Evolutionary conservation across 2,797 vertebrate genomes (phyloP).

Genomic region (Crax fasciolata): DNA sequence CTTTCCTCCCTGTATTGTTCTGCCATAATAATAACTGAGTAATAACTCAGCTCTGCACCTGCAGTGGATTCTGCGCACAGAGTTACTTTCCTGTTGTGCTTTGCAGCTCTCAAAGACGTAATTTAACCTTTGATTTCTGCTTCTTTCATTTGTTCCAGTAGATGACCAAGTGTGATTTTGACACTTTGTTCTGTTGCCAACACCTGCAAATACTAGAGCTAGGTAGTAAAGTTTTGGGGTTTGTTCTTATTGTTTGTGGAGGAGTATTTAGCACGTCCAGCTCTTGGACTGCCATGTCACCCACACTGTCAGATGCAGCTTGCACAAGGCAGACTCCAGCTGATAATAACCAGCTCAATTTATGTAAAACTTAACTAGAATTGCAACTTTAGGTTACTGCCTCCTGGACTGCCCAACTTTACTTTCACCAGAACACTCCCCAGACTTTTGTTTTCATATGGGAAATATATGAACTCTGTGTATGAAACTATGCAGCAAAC

Average conservation of each 20-base stretch:
- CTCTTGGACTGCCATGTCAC: neutral
- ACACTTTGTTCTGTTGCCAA: neutral
- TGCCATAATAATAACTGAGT: neutral
- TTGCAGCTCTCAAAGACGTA: neutral
- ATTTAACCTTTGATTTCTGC: neutral
- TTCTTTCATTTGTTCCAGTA: neutral
- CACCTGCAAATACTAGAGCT: neutral
- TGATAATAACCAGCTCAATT: neutral
- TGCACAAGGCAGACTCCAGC: neutral
- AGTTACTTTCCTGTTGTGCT: neutral
- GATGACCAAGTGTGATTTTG: neutral
- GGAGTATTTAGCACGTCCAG: neutral
- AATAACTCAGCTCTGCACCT: neutral
- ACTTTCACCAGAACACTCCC: neutral
- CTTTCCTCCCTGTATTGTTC: neutral
- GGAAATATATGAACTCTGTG: neutral
- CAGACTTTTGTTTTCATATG: neutral
- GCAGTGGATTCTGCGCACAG: neutral
- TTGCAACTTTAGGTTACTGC: neutral
- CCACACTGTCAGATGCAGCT: neutral
- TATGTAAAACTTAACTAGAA: constrained; percentile 4
- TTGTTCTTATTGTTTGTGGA: neutral
- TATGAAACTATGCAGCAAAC: neutral
- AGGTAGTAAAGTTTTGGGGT: neutral
- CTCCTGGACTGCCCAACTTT: neutral